Percentiles rank a stretch among this genome's conserved stretches.
phyloP scores from a whole-genome alignment of 2,797 vertebrate genomes.

The Florisuga fusca region DNA sequence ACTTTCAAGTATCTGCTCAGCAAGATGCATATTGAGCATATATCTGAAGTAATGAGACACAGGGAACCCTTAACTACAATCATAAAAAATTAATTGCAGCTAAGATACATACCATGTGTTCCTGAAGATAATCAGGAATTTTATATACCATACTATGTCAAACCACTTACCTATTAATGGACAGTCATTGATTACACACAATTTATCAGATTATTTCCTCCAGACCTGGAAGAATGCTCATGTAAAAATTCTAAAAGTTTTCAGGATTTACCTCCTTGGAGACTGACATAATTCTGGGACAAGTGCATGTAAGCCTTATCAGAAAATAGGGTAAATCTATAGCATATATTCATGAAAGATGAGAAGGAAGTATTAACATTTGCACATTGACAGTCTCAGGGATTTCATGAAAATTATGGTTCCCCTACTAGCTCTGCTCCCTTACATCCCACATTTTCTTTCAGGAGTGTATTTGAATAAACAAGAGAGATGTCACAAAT shows the following conservation, averaged over 20 bases:
- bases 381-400: neutral
- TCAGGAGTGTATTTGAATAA: neutral
- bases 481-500: neutral
- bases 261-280: neutral
- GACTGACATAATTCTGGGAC: neutral
- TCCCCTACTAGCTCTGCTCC: neutral
- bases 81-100: slow-evolving; percentile 13
- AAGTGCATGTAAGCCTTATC: neutral
- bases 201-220: neutral
- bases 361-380: neutral
- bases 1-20: slow-evolving; percentile 29
- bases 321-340: neutral
- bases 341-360: neutral
- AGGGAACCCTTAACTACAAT: neutral
- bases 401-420: neutral
- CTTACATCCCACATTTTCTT: neutral
- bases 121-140: neutral
- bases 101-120: neutral
- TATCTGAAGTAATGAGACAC: neutral
- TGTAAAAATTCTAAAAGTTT: neutral
- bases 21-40: neutral
- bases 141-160: neutral
- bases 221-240: neutral
- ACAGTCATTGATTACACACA: neutral
- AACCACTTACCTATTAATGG: neutral